phyloP scores from a whole-genome alignment of 2,888 invertebrate species.

The Physocephala rufipes region DNA sequence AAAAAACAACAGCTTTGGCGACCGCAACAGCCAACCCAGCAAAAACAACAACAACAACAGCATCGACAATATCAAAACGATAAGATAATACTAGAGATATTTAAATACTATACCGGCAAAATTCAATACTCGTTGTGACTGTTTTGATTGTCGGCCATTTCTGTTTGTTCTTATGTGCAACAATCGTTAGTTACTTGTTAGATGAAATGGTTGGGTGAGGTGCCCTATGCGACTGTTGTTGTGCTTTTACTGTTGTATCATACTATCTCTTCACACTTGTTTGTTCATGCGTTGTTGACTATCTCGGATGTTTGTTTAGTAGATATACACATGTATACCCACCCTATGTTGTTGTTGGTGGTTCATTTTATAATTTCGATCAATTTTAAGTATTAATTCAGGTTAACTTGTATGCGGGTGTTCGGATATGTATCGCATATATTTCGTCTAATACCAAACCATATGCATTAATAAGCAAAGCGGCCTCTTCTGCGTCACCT shows the following conservation, averaged over 20 bases:
- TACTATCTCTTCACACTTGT: slow-evolving; percentile 24
- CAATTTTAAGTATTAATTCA: neutral
- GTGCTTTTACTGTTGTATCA: slow-evolving; percentile 29
- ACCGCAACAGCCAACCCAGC: neutral
- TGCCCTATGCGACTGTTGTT: slow-evolving; percentile 18
- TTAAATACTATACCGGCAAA: no score
- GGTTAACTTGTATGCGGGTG: neutral
- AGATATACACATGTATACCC: no score
- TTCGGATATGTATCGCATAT: no score
- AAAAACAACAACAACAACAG: no score
- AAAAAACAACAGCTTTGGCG: neutral
- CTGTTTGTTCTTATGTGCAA: slow-evolving; percentile 35
- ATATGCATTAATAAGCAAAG: neutral
- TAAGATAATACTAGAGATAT: no score
- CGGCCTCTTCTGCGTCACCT: neutral
- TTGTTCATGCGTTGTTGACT: slow-evolving; percentile 10
- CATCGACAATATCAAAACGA: no score
- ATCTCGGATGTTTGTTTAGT: slow-evolving; percentile 5
- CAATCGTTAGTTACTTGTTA: slow-evolving; percentile 20
- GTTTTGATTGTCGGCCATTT: neutral
- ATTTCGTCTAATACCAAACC: neutral
- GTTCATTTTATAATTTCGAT: neutral
- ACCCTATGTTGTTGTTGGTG: no score
- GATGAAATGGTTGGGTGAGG: slow-evolving; percentile 9
- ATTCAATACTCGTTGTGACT: no score